Evolutionary conservation across 2,888 invertebrate species (phyloP).

Genomic region (Macrophya alboannulata): DNA sequence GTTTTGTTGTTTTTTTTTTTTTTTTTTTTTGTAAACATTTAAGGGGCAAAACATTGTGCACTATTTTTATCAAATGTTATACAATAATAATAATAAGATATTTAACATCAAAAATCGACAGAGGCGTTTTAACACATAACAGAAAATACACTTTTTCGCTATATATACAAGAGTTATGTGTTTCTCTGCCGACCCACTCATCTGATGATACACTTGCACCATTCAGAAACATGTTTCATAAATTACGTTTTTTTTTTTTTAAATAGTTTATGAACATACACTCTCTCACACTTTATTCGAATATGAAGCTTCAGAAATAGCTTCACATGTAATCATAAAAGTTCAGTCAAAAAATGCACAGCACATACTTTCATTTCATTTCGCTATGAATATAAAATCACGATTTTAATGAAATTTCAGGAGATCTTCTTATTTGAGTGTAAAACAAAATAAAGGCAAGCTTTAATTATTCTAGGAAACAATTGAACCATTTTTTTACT

Average conservation of each 20-base stretch:
- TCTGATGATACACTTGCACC: conserved; percentile 51
- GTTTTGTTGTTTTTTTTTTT: conserved; percentile 7
- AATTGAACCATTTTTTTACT: not conserved
- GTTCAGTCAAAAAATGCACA: conserved; percentile 48
- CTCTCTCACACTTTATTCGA: conserved; percentile 51
- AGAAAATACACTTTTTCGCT: conserved; percentile 53
- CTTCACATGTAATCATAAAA: conserved; percentile 49
- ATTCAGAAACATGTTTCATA: conserved; percentile 45
- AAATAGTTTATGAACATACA: conserved; percentile 53
- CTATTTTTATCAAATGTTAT: conserved; percentile 52
- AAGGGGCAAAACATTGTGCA: conserved; percentile 55
- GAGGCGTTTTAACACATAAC: conserved; percentile 43
- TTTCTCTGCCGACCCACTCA: conserved; percentile 46
- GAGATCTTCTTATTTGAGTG: conserved; percentile 11
- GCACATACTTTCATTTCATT: conserved; percentile 4
- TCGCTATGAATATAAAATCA: not conserved
- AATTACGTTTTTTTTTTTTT: conserved; percentile 49
- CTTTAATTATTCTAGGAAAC: not conserved
- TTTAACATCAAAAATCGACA: conserved; percentile 53
- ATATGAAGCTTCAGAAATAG: conserved; percentile 52
- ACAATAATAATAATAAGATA: conserved; percentile 54
- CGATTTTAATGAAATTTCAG: not conserved
- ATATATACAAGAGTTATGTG: conserved; percentile 53
- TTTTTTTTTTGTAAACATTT: conserved; percentile 49
- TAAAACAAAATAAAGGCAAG: not conserved